Evolutionary conservation across 2,113 vertebrate genomes (phyloP), one percentile per base, ranked within the genome.

Genomic region (Crocuta crocuta): DNA sequence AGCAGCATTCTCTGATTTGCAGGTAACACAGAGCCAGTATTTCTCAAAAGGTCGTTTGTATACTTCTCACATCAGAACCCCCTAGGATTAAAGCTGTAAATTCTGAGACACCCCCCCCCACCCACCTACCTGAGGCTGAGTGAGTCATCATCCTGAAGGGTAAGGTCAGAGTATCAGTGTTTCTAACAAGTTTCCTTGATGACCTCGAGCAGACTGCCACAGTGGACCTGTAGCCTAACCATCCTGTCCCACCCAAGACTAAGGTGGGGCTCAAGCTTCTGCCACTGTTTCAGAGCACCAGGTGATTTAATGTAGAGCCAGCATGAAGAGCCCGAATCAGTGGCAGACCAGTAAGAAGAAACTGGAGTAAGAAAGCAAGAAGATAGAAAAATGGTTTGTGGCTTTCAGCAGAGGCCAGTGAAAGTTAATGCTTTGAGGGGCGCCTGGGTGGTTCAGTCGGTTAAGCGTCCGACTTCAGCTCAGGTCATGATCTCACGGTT

Each of bases 21-120:
- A 81, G 28, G 24, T 23, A 89, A 79, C 61, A 45, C 68, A 76
- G 87, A 94, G 63, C 39, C 76, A 70, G 1, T 53, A 68, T 78
- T 80, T 63, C 82, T 87, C 50, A 48, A n/a, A 88, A 88, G 83
- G 4, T 28, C 11, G 26, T 83, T 70, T 95, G 70, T 89, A 79
- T 5, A 2, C 33, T 39, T 68, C 26, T n/a, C 39, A 8, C n/a
- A 7, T 23, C 31, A 1, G 87, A 63, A 61, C 31, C 16, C 78
- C 28, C 35, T 33, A 8, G 28, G 48, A 33, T 55, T 63, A 81
- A 84, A 43, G 71, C 21, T 48, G 7, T 12, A 21, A 48, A 39
- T 43, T 31, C 86, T 16, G 11, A 61, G 28, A 94, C 45, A 48
- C 45, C 50, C n/a, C 45, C 31, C 13, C 21, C 50, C 45, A n/a